Evolutionary conservation across 2,113 vertebrate genomes (phyloP), one percentile per base, ranked within the genome.

Genomic region (Dryoscopus gambensis): DNA sequence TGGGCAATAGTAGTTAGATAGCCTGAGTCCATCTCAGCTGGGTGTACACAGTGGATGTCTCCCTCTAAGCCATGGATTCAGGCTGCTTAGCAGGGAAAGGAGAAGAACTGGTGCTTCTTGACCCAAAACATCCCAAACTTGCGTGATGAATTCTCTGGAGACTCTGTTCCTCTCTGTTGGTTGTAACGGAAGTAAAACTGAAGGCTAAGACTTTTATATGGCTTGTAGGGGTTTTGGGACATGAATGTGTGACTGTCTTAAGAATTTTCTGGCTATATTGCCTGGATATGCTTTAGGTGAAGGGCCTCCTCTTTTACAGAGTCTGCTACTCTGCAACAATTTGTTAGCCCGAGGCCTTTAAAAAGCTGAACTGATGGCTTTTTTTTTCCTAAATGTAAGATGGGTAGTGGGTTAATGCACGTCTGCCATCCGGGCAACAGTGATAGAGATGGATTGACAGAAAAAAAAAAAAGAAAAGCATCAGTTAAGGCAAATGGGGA

Each of bases 401-500:
- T 44, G 47, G 37, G 46, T 37, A 87, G 27, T 52, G 68, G 64
- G 62, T 90, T 90, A 90, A 84, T 91, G 53, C 37, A 75, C 33
- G 95, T 83, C 81, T 83, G 76, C 93, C 35, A 44, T 55, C 31
- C 35, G 22, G 71, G 67, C 53, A 70, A 62, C 35, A 76, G 57
- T 76, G 68, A 90, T 65, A 82, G 78, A 84, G 65, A 73, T 55
- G 19, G 77, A 88, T 81, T 89, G 75, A 60, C n/a, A 39, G 27
- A 5, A 15, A 60, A 67, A 84, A 92, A 40, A 92, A 65, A 84
- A 28, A 30, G 20, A 18, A 68, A 79, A 55, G 4, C 35, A 87
- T 79, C 71, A 67, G 53, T 89, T 94, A 71, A 84, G 53, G 91
- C 57, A 94, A 95, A 94, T 63, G 33, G 53, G 18, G 62, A 90